Conservation (phyloP, 2,888 invertebrate genomes). For the Phytoseiulus persimilis region DNA sequence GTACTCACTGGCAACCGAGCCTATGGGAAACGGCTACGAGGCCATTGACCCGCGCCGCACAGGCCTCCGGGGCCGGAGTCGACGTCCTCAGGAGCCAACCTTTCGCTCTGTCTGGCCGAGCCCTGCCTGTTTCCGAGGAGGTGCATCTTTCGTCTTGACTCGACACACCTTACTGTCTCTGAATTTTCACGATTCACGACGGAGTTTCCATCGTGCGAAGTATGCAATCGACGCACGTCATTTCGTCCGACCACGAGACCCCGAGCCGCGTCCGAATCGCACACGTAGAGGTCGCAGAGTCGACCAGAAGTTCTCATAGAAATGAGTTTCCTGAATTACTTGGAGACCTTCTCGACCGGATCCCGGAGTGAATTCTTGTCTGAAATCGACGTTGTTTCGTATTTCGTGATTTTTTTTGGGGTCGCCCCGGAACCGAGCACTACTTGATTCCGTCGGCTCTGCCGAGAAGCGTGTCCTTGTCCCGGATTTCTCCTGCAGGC, state of each 20-base stretch:
- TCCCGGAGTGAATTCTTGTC: neutral
- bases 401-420: neutral
- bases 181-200: neutral
- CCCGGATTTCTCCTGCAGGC: neutral
- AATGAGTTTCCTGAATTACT: neutral
- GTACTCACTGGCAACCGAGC: neutral
- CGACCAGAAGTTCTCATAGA: neutral
- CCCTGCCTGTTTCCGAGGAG: neutral
- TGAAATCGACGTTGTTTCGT: neutral
- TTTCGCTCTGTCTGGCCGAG: neutral
- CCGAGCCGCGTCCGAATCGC: neutral
- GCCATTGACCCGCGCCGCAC: neutral
- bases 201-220: neutral
- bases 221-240: neutral
- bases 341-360: neutral
- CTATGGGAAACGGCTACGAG: neutral
- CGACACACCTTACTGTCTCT: neutral
- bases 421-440: neutral
- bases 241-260: neutral
- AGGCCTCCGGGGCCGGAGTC: neutral
- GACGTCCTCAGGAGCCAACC: neutral
- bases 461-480: conserved; percentile 5
- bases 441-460: neutral
- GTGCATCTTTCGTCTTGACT: neutral
- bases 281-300: neutral